Evolutionary conservation across 2,888 invertebrate species (phyloP).

Genomic region (Coleophora flavipennella): DNA sequence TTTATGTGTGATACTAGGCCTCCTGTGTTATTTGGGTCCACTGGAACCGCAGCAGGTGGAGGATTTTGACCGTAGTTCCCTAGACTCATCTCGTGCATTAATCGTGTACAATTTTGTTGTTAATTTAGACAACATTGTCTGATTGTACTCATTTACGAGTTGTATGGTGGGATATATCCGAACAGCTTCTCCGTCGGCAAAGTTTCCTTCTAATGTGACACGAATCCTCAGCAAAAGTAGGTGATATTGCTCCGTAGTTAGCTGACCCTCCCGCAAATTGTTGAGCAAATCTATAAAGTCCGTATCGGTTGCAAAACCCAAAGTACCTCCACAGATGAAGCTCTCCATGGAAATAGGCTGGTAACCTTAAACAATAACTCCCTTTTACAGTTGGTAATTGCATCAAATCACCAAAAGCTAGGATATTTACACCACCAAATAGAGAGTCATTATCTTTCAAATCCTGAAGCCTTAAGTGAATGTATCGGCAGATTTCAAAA

Average conservation of each 20-base stretch:
- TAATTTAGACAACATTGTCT: background rate
- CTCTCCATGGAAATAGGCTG: background rate
- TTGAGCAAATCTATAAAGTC: background rate
- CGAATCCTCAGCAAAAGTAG: background rate
- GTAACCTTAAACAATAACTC: background rate
- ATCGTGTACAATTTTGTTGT: background rate
- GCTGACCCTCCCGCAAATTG: background rate
- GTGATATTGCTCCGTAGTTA: background rate
- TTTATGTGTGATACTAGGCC: background rate
- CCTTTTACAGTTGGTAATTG: background rate
- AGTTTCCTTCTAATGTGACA: background rate
- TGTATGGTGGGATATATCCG: background rate
- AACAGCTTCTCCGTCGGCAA: background rate
- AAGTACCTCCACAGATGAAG: background rate
- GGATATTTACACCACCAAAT: background rate
- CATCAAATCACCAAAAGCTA: background rate
- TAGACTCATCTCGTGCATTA: constrained; percentile 1
- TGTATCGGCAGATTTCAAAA: background rate
- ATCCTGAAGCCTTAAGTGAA: background rate
- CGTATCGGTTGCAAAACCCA: background rate
- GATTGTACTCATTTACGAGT: constrained; percentile 1
- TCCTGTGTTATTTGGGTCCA: background rate
- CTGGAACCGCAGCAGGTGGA: background rate
- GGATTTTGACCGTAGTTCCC: background rate
- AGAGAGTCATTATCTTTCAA: background rate